Percentiles rank a stretch among this genome's conserved stretches.
Evolutionary conservation across 2,888 invertebrate genomes (phyloP).

Genomic region (Drosophila setosimentum): DNA sequence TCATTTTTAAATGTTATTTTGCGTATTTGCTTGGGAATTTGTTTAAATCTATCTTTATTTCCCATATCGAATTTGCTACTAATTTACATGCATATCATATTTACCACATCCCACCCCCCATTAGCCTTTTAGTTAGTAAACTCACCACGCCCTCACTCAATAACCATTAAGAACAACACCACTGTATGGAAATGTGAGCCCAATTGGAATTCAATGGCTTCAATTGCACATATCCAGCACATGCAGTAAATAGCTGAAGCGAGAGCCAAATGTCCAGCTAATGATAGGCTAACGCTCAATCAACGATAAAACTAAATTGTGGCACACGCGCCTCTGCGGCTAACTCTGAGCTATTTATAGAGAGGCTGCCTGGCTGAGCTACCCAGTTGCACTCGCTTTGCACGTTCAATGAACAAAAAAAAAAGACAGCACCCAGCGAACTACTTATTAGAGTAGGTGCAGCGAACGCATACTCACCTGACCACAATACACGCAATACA

Average conservation of each 20-base stretch:
- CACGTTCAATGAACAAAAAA: conserved; percentile 59
- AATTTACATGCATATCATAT: conserved; percentile 18
- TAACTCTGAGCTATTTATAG: conserved; percentile 64
- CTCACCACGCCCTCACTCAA: conserved; percentile 13
- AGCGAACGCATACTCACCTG: conserved; percentile 63
- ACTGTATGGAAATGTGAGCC: conserved; percentile 27
- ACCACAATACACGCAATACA: conserved; percentile 43
- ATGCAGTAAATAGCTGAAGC: conserved; percentile 39
- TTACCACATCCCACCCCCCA: neutral
- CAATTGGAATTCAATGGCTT: conserved; percentile 42
- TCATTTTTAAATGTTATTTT: neutral
- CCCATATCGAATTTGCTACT: conserved; percentile 2
- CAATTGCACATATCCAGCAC: conserved; percentile 29
- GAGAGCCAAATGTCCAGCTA: conserved; percentile 68
- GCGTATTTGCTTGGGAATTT: neutral
- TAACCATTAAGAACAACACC: conserved; percentile 37
- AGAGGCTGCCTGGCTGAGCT: conserved; percentile 42
- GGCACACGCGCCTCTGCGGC: conserved; percentile 70
- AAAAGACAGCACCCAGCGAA: conserved; percentile 37
- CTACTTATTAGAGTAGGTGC: conserved; percentile 63
- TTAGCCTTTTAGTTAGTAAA: neutral
- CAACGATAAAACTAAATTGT: conserved; percentile 79
- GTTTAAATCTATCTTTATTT: neutral
- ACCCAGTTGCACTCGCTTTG: conserved; percentile 46
- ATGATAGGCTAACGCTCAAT: conserved; percentile 79